phyloP scores from a whole-genome alignment of 1,140 invertebrate species.

The Coenobita brevimanus region DNA sequence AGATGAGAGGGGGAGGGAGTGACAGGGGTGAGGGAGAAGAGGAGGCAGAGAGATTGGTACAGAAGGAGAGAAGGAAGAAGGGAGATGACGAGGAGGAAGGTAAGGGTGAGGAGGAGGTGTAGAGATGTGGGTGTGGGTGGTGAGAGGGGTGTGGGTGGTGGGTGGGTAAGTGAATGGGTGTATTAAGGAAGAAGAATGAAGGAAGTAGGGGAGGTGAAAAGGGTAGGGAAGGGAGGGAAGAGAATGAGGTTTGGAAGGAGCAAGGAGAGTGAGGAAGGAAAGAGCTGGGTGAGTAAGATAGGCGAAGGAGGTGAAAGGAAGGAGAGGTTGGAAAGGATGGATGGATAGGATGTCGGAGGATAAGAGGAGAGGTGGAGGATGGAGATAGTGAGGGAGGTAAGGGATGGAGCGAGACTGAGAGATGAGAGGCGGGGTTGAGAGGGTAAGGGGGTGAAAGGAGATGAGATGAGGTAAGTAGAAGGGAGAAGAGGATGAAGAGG shows the following conservation, averaged over 20 bases:
- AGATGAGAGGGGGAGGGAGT: background rate
- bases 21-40: background rate
- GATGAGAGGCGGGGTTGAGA: background rate
- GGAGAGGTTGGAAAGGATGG: conserved; percentile 6
- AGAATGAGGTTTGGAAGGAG: background rate
- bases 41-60: background rate
- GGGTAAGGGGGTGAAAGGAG: background rate
- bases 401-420: background rate
- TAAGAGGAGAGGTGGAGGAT: background rate
- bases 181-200: background rate
- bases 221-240: background rate
- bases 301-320: background rate
- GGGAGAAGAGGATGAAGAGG: background rate
- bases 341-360: background rate
- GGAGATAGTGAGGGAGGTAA: too few relatives aligned
- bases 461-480: too few relatives aligned
- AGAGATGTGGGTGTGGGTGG: too few relatives aligned
- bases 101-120: background rate
- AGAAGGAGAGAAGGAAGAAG: conserved; percentile 23
- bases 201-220: background rate
- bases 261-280: background rate
- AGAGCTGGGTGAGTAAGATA: background rate
- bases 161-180: too few relatives aligned
- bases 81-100: background rate
- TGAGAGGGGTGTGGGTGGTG: too few relatives aligned